Percentiles rank a stretch among this genome's conserved stretches.
These are phyloP conservation scores for Tragulus kanchil DNA, from an alignment of 2,113 vertebrate species.

Conservation along the genomic window DNA sequence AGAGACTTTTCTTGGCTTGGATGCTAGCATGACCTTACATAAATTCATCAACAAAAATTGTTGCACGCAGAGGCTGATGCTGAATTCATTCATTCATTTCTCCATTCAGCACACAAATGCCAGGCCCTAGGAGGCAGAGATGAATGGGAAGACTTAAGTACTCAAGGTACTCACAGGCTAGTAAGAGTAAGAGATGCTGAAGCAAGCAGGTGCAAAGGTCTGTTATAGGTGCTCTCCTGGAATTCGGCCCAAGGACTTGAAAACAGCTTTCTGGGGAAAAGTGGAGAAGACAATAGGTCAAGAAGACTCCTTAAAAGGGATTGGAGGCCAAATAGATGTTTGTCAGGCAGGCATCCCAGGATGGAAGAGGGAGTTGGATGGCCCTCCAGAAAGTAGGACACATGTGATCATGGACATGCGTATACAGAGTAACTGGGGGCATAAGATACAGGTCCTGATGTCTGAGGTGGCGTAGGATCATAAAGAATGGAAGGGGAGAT, in stretches of 20 bases:
- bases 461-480: fast-evolving
- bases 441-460: background rate
- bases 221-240: background rate
- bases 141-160: background rate
- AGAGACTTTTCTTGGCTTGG: background rate
- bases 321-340: background rate
- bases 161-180: no score
- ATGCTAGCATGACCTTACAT: background rate
- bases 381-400: background rate
- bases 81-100: background rate
- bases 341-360: background rate
- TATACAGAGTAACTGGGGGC: no score
- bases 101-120: background rate
- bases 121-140: background rate
- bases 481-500: background rate
- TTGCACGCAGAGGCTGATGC: no score
- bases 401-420: background rate
- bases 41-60: background rate
- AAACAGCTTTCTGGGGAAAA: fast-evolving
- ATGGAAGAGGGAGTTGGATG: background rate
- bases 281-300: background rate
- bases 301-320: background rate
- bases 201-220: no score
- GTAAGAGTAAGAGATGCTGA: fast-evolving
- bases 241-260: background rate